These are phyloP conservation scores for Caenorhabditis wallacei DNA, from an alignment of 2,888 invertebrate genomes.

Conservation along the genomic window DNA sequence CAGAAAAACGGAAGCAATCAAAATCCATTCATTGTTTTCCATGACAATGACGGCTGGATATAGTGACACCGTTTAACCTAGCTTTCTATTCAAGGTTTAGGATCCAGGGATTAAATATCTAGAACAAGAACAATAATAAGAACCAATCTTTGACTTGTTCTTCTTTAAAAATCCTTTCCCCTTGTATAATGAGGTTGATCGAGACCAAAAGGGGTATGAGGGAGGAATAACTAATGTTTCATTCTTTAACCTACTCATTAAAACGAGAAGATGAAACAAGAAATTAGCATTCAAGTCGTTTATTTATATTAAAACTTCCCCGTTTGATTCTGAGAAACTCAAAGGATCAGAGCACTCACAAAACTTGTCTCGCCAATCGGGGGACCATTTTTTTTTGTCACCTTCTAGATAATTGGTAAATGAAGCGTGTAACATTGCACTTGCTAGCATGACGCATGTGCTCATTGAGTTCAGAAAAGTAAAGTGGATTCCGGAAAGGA, in stretches of 20 bases:
- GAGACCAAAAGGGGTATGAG: conserved; percentile 2
- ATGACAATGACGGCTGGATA: conserved; percentile 7
- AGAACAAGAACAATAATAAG: too few species aligned
- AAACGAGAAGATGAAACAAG: neutral
- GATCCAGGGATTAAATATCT: too few species aligned
- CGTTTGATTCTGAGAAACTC: conserved; percentile 15
- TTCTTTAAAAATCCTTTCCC: neutral
- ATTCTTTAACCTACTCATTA: conserved; percentile 22
- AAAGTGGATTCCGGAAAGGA: neutral
- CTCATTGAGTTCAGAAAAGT: conserved; percentile 29
- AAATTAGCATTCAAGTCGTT: conserved; percentile 33
- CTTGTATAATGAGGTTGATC: neutral
- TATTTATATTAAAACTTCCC: conserved; percentile 32
- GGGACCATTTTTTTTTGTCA: conserved; percentile 17
- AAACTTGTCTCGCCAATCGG: conserved; percentile 3
- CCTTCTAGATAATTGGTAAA: conserved; percentile 21
- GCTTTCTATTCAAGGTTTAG: neutral
- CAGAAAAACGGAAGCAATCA: conserved; percentile 27
- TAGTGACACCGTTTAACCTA: neutral
- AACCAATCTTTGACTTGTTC: too few species aligned
- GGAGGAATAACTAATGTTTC: conserved; percentile 27
- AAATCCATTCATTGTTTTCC: neutral
- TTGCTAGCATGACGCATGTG: conserved; percentile 43
- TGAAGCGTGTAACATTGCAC: conserved; percentile 48
- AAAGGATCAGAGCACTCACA: conserved; percentile 18